Evolutionary conservation across 1,140 invertebrate species (phyloP), one percentile per base, ranked within the genome.

Genomic region (Chymomyza costata): DNA sequence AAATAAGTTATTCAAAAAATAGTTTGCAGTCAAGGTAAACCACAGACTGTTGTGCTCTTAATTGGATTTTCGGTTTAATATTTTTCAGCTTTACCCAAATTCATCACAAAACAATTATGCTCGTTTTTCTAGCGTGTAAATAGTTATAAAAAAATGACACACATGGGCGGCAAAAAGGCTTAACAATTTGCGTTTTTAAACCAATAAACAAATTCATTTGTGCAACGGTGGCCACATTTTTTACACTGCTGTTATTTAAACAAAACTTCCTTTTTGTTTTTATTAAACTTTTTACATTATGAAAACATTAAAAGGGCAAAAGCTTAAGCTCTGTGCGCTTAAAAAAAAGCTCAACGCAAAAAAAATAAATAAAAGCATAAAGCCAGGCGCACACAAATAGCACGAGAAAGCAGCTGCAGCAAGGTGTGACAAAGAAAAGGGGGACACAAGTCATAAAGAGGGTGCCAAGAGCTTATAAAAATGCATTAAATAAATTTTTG

Each of bases 401-500:
- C n/a, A 15, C 6, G 21, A 30, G 31, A 38, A 32, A 21, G 15
- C 28, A 44, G 41, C 41, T 28, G n/a, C 41, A 44, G 11, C 17
- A 28, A 30, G 6, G 21, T 16, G 13, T 30, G 18, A 14, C 17
- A 17, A 1, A 31, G 7, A 30, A 17, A n/a, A 43, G 14, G 28
- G 6, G 15, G 2, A 43, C 40, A 28, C 38, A 40, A n/a, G 13
- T 32, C 30, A 14, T 15, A 25, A 43, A 43, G 21, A n/a, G 41
- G 41, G 41, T 28, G 40, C 40, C 13, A 11, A 18, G 19, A 18
- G 43, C 63, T 63, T 53, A 80, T 71, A 80, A 80, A 78, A 78
- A 80, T 78, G 71, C 71, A 78, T 78, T 78, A 80, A 80, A 78
- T 80, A 78, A 78, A 78, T 80, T 78, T n/a, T 80, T 78, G 73